Evolutionary conservation across 2,113 vertebrate genomes (phyloP).

Genomic region (Pseudorasbora parva): DNA sequence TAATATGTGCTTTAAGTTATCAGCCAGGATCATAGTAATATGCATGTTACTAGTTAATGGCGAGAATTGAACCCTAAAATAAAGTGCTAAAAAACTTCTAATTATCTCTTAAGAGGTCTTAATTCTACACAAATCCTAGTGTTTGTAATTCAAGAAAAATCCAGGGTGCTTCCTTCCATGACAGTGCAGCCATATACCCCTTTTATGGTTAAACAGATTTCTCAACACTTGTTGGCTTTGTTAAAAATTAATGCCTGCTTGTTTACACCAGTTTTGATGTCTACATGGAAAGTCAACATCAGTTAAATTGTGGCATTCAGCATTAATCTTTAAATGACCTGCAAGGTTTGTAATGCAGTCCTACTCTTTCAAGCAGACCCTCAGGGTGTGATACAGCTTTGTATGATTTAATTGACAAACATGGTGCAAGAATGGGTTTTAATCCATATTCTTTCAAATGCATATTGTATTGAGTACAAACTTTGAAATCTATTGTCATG

Average conservation of each 20-base stretch:
- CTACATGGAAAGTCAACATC: constrained; percentile 26
- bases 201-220: neutral
- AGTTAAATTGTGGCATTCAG: constrained; percentile 21
- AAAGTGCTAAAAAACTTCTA: neutral
- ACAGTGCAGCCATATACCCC: neutral
- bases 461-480: constrained; percentile 5
- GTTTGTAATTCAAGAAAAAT: neutral
- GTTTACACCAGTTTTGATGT: constrained; percentile 21
- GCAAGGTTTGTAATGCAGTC: constrained; percentile 16
- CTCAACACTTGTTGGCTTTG: neutral
- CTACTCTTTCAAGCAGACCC: constrained; percentile 1
- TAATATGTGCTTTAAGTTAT: too few relatives aligned
- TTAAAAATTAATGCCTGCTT: constrained; percentile 50
- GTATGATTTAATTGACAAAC: neutral
- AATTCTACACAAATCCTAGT: too few relatives aligned
- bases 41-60: too few relatives aligned
- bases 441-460: constrained; percentile 14
- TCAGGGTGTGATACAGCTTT: constrained; percentile 1
- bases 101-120: neutral
- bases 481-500: neutral
- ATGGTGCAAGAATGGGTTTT: neutral
- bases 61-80: too few relatives aligned
- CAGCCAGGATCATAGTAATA: too few relatives aligned
- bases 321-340: constrained; percentile 48
- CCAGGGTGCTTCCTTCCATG: neutral